Conservation (phyloP, 1,140 invertebrate genomes). For the Hydropsyche tenuis region DNA sequence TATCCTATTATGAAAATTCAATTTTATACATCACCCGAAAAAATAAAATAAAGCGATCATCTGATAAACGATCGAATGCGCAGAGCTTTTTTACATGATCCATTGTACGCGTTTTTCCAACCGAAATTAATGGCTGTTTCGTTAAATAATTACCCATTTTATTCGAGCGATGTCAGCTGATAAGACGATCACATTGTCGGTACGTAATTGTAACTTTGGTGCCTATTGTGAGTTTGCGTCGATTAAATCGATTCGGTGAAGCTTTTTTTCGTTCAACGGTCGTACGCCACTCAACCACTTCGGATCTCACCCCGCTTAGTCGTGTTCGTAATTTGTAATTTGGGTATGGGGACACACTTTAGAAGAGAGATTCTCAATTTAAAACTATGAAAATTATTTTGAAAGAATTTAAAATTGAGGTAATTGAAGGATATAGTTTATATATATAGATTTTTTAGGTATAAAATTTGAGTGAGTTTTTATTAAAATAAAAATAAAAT, state of each 20-base stretch:
- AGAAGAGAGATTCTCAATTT: constrained; percentile 8
- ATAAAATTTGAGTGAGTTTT: too few relatives aligned
- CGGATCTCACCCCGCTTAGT: constrained; percentile 4
- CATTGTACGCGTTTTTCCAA: constrained; percentile 7
- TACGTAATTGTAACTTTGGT: constrained; percentile 26
- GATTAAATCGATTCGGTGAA: constrained; percentile 28
- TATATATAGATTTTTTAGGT: too few relatives aligned
- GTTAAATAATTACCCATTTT: constrained; percentile 33
- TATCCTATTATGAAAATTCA: neutral
- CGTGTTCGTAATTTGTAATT: constrained; percentile 31
- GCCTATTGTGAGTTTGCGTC: constrained; percentile 29
- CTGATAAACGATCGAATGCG: too few relatives aligned
- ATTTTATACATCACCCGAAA: too few relatives aligned
- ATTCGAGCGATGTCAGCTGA: constrained; percentile 18
- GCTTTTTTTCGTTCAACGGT: constrained; percentile 21
- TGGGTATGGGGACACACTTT: neutral
- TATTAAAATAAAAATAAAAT: too few relatives aligned
- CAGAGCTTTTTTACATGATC: neutral
- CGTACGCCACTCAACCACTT: constrained; percentile 32
- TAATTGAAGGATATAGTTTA: too few relatives aligned
- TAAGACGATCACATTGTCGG: constrained; percentile 26
- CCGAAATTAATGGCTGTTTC: constrained; percentile 29
- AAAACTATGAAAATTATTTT: neutral
- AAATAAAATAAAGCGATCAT: too few relatives aligned
- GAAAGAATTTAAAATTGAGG: too few relatives aligned